Conservation (phyloP, 2,797 vertebrate species). For the Crocodylus rhombifer region DNA sequence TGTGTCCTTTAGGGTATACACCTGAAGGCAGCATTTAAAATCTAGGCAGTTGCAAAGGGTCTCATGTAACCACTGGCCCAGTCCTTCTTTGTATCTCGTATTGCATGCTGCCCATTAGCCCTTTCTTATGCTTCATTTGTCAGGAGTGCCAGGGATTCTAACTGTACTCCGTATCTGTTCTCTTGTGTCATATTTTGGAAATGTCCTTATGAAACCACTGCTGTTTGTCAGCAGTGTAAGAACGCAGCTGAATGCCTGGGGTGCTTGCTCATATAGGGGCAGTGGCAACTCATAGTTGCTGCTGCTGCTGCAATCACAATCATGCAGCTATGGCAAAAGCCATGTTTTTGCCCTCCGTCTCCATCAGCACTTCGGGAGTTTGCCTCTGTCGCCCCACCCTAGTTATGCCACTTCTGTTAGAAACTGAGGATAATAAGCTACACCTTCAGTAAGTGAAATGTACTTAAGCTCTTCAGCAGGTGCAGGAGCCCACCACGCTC, state of each 20-base stretch:
- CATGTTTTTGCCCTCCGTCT: too few species aligned
- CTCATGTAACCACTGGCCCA: background rate
- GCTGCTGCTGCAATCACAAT: too few species aligned
- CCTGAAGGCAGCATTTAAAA: background rate
- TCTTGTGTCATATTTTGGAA: background rate
- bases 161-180: background rate
- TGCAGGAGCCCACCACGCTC: slow-evolving; percentile 59
- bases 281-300: too few species aligned
- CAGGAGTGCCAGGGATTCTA: background rate
- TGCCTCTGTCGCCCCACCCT: too few species aligned
- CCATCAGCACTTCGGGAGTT: too few species aligned
- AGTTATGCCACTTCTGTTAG: too few species aligned
- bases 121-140: background rate
- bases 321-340: too few species aligned
- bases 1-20: background rate
- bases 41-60: background rate
- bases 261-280: too few species aligned
- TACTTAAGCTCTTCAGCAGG: slow-evolving; percentile 65
- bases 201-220: background rate
- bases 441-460: slow-evolving; percentile 15
- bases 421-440: background rate
- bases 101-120: background rate
- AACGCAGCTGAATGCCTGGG: too few species aligned
- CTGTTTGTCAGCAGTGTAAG: background rate
- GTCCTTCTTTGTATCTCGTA: background rate